These are phyloP conservation scores for Popillia japonica DNA, from an alignment of 1,140 invertebrate genomes.

Conservation along the genomic window DNA sequence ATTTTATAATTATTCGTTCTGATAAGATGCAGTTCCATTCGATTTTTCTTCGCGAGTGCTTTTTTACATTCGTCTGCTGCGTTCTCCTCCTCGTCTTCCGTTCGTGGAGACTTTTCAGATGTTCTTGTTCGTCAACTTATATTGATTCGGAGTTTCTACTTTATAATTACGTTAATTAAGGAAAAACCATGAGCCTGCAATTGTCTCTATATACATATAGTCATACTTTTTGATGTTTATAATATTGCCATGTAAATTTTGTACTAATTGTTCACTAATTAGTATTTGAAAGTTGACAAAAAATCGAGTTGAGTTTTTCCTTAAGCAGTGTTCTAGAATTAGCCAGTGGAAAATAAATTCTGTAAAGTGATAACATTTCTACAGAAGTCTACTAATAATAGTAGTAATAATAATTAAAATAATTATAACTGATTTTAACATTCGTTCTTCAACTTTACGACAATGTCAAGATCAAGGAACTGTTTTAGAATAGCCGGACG, in stretches of 20 bases:
- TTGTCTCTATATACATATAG: slow-evolving; percentile 26
- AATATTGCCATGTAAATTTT: background rate
- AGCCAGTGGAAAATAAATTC: too few species aligned
- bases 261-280: slow-evolving; percentile 18
- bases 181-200: slow-evolving; percentile 33
- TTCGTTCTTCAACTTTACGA: too few species aligned
- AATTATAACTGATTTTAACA: too few species aligned
- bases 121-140: slow-evolving; percentile 28
- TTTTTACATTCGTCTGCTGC: slow-evolving; percentile 10
- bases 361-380: too few species aligned
- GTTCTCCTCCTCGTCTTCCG: background rate
- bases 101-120: slow-evolving; percentile 14
- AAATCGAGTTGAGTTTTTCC: too few species aligned
- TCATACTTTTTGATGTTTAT: background rate
- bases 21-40: slow-evolving; percentile 27
- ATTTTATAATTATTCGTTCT: slow-evolving; percentile 47
- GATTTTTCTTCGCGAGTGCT: slow-evolving; percentile 14
- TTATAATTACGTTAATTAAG: slow-evolving; percentile 42
- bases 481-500: too few species aligned
- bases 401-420: too few species aligned
- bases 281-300: too few species aligned
- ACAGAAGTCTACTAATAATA: too few species aligned
- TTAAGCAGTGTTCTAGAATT: too few species aligned
- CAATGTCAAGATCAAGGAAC: too few species aligned
- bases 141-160: slow-evolving; percentile 37